Percentiles rank a stretch among this genome's conserved stretches.
Evolutionary conservation across 2,797 vertebrate species (phyloP).

Genomic region (Apogon talboti): DNA sequence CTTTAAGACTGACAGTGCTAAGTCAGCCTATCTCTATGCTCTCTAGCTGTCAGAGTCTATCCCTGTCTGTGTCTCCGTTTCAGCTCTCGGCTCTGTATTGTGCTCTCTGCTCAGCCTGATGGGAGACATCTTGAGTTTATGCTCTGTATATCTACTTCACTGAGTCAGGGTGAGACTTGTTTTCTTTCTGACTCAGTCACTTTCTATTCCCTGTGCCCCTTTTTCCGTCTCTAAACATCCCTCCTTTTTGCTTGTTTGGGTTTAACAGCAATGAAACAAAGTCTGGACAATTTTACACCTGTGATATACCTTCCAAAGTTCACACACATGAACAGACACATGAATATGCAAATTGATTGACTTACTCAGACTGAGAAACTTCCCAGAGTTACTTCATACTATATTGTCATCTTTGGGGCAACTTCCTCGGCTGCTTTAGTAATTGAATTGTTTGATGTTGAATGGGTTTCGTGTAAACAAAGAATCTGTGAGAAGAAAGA

Average conservation of each 20-base stretch:
- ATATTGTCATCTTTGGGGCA: slow-evolving; percentile 13
- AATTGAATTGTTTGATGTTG: slow-evolving; percentile 65
- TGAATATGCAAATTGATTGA: slow-evolving; percentile 15
- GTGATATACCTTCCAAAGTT: background rate
- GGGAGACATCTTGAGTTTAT: slow-evolving; percentile 29
- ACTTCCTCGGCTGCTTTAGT: slow-evolving; percentile 29
- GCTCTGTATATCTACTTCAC: slow-evolving; percentile 24
- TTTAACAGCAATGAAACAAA: slow-evolving; percentile 5
- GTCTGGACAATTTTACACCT: background rate
- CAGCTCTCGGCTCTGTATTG: background rate
- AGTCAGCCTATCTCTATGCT: slow-evolving; percentile 51
- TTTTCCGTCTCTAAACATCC: background rate
- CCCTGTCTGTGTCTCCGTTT: slow-evolving; percentile 41
- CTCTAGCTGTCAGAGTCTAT: slow-evolving; percentile 55
- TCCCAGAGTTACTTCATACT: slow-evolving; percentile 28
- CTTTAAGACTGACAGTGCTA: slow-evolving; percentile 35
- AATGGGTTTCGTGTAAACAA: slow-evolving; percentile 45
- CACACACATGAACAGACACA: slow-evolving; percentile 7
- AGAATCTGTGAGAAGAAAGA: slow-evolving; percentile 30
- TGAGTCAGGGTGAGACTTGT: slow-evolving; percentile 12
- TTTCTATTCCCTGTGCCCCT: background rate
- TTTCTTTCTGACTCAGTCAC: slow-evolving; percentile 15
- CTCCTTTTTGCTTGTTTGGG: background rate
- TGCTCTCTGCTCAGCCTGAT: slow-evolving; percentile 34
- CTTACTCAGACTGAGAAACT: slow-evolving; percentile 15